phyloP scores from a whole-genome alignment of 2,113 vertebrate genomes.

The Thinocorus orbignyianus region DNA sequence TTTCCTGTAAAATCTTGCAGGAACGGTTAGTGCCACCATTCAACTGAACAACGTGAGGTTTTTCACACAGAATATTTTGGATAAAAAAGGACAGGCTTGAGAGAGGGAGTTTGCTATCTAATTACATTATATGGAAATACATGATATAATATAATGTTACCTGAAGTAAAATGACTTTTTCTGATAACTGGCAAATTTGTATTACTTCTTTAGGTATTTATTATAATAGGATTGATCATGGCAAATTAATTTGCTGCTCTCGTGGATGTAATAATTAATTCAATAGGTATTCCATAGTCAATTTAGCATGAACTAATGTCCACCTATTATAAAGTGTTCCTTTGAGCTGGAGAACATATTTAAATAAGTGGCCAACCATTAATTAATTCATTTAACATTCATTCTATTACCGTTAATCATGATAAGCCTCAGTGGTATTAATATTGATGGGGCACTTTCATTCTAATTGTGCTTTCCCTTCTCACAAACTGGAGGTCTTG shows the following conservation, averaged over 20 bases:
- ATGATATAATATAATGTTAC: constrained; percentile 17
- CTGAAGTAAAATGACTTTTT: constrained; percentile 61
- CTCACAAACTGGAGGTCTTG: background rate
- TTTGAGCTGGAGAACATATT: constrained; percentile 68
- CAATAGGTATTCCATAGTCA: constrained; percentile 71
- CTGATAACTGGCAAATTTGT: constrained; percentile 45
- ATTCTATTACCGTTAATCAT: constrained; percentile 69
- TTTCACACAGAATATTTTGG: background rate
- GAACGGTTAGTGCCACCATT: background rate
- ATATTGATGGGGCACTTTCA: constrained; percentile 64
- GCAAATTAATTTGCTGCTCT: constrained; percentile 71
- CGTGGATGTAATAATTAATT: constrained; percentile 68
- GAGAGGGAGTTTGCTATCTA: constrained; percentile 2
- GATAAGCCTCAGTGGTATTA: constrained; percentile 64
- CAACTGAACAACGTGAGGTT: background rate
- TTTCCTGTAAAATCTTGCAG: background rate
- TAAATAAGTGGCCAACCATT: constrained; percentile 72
- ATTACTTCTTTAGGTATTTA: constrained; percentile 60
- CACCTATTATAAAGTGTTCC: constrained; percentile 69
- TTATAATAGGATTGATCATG: constrained; percentile 67
- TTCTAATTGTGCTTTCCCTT: constrained; percentile 27
- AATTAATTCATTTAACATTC: constrained; percentile 74
- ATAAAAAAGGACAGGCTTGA: background rate
- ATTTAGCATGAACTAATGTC: constrained; percentile 68
- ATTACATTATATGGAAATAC: constrained; percentile 5